These are phyloP conservation scores for Lophius piscatorius DNA, from an alignment of 2,113 vertebrate genomes.

Conservation along the genomic window DNA sequence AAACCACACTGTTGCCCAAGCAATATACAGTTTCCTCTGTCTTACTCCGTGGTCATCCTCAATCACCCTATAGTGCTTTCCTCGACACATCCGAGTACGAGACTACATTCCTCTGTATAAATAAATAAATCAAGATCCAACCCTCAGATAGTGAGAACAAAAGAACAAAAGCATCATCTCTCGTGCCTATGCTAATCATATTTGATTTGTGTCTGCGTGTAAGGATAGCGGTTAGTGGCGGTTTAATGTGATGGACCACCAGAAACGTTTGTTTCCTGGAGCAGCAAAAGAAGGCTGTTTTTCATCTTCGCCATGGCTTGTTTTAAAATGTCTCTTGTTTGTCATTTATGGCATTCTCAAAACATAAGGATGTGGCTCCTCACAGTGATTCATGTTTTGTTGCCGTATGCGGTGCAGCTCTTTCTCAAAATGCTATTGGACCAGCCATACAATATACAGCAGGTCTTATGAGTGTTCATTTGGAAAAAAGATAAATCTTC, in stretches of 20 bases:
- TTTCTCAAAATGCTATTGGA: conserved; percentile 47
- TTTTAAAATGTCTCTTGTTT: conserved; percentile 67
- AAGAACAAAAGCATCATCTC: conserved; percentile 41
- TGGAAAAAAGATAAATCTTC: conserved; percentile 60
- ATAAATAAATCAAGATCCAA: conserved; percentile 48
- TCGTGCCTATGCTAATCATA: conserved; percentile 52
- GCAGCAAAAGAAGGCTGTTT: conserved; percentile 30
- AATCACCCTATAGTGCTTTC: conserved; percentile 24
- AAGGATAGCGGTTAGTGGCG: conserved; percentile 51
- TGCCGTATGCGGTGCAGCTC: conserved; percentile 51
- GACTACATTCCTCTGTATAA: conserved; percentile 37
- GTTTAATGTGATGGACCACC: conserved; percentile 69
- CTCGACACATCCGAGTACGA: conserved; percentile 45
- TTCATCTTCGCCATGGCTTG: conserved; percentile 43
- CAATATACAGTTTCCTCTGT: conserved; percentile 35
- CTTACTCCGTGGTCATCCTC: conserved; percentile 14
- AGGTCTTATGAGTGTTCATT: conserved; percentile 55
- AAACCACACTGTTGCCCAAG: conserved; percentile 25
- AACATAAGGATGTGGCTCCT: conserved; percentile 68
- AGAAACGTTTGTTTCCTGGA: conserved; percentile 64
- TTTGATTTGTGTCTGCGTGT: conserved; percentile 64
- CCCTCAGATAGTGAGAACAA: conserved; percentile 3
- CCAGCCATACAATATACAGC: conserved; percentile 56
- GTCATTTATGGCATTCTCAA: conserved; percentile 59
- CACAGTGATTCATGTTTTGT: conserved; percentile 38